Base-by-base conservation (phyloP, 2,113 vertebrate species). In the Electrona antarctica region DNA sequence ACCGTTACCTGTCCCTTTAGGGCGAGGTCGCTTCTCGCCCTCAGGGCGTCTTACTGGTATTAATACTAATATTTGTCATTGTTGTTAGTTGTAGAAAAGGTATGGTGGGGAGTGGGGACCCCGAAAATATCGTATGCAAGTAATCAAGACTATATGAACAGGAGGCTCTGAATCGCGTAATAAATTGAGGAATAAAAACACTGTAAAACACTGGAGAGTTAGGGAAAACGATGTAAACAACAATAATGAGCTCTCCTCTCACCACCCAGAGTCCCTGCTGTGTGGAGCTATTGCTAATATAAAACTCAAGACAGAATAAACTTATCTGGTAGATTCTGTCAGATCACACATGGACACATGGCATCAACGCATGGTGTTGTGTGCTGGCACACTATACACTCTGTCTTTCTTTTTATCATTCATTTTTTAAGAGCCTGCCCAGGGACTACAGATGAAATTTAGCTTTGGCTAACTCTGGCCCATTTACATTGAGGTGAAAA, bases 161-260 rank as follows among this genome's bases (percentile, higher is more conserved):
- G 72, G 80, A 85, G 84, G 71, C 84, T 84, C 70, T 85, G 76
- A 84, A 83, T 85, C 78, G 68, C 80, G 71, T 87, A 87, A 85
- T 86, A 73, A 82, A 87, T 91, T 74, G 82, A 77, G 60, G 71
- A 55, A 74, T 78, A 73, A 82, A 86, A 85, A 74, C 76, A 69
- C 66, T 68, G 76, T 79, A 62, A 77, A 69, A 83, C 75, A 29
- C 65, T 47, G 3, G 61, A 82, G 78, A 87, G 78, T 74, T 71
- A 64, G 64, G 64, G 64, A 64, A 79, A 81, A 83, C 58, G 49
- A 47, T 69, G 60, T 28, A 64, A 84, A 78, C 13, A 13, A n/a
- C 54, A 56, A 56, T 56, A 59, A 63, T 70, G 74, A 86, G 52
- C 41, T 28, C 70, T 76, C 69, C 41, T 28, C 70, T 76, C 69